Base-by-base conservation (phyloP, 2,113 vertebrate genomes). In the Peromyscus californicus region DNA sequence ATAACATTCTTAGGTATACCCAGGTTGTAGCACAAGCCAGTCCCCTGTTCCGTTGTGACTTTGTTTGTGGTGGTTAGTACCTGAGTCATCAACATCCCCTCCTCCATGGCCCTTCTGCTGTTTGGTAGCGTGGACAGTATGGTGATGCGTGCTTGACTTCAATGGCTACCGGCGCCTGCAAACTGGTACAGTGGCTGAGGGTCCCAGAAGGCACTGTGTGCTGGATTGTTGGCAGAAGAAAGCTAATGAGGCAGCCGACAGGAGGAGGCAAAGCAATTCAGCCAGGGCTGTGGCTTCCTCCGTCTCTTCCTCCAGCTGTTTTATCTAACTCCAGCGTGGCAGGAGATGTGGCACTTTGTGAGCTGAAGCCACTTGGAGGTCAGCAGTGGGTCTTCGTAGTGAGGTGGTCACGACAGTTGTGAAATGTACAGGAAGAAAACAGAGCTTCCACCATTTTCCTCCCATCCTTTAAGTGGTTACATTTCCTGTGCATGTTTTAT, bases 1-100 rank as follows among this genome's bases (percentile, higher is more conserved):
- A 0, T 31, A 1, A 1, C 21, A 0, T 72, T 7, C n/a, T 57
- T 80, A 51, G 15, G n/a, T 26, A 45, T 45, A 8, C 7, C 42
- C n/a, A 0, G 0, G 3, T 9, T 16, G 31, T 15, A 29, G 9
- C 29, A 1, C 29, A 45, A 31, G 16, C 45, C 24, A 4, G 36
- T 17, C 13, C n/a, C 80, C 36, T 2, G 0, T 74, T 31, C 84
- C 70, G 59, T 4, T 42, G 54, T 70, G 57, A 75, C 59, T 54
- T 72, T n/a, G 10, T 93, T 72, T 94, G 39, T 61, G 84, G 70
- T 24, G 17, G 1, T 54, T 15, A 9, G 48, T 12, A 9, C 74
- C 57, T 4, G 2, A 1, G 57, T 80, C 76, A 24, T 2, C 3
- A n/a, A 33, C 0, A 0, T n/a, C 13, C 1, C 84, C 21, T 65